phyloP scores from a whole-genome alignment of 2,113 vertebrate species.

The Dermatemys mawii region DNA sequence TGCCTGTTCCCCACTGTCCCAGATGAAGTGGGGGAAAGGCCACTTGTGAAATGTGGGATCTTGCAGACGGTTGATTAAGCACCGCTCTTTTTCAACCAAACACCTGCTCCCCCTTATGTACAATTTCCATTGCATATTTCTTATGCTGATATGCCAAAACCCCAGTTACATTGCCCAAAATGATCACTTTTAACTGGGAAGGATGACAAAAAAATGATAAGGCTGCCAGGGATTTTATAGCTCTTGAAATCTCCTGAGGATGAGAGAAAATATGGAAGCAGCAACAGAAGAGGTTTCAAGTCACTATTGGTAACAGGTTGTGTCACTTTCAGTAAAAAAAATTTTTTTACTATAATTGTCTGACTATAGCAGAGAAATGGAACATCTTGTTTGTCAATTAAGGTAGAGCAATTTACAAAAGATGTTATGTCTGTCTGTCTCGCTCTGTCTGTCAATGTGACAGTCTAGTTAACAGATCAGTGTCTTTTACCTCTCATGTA shows the following conservation, averaged over 20 bases:
- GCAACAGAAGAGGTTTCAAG: not conserved
- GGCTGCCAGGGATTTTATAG: slow-evolving; percentile 8
- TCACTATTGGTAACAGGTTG: slow-evolving; percentile 16
- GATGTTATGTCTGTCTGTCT: slow-evolving; percentile 1
- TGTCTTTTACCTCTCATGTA: not conserved
- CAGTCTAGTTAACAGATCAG: not conserved
- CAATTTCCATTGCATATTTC: not conserved
- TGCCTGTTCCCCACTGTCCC: not conserved
- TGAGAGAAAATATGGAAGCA: not conserved
- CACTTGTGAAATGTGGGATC: not conserved
- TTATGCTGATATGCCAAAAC: slow-evolving; percentile 1
- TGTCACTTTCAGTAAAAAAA: not conserved
- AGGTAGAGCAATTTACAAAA: slow-evolving; percentile 13
- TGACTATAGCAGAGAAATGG: not conserved
- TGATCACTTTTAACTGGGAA: slow-evolving; percentile 1
- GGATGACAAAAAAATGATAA: not conserved
- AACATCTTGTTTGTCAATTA: slow-evolving; percentile 56
- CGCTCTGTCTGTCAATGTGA: not conserved
- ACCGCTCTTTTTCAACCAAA: not conserved
- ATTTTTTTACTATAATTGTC: not conserved
- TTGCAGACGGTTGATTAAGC: not conserved
- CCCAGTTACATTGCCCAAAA: slow-evolving; percentile 1
- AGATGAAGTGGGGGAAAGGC: not conserved
- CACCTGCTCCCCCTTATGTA: not conserved
- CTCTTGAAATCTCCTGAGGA: not conserved